Percentiles rank a stretch among this genome's conserved stretches.
These are phyloP conservation scores for Pterophyllum scalare DNA, from an alignment of 2,113 vertebrate genomes.

Conservation along the genomic window DNA sequence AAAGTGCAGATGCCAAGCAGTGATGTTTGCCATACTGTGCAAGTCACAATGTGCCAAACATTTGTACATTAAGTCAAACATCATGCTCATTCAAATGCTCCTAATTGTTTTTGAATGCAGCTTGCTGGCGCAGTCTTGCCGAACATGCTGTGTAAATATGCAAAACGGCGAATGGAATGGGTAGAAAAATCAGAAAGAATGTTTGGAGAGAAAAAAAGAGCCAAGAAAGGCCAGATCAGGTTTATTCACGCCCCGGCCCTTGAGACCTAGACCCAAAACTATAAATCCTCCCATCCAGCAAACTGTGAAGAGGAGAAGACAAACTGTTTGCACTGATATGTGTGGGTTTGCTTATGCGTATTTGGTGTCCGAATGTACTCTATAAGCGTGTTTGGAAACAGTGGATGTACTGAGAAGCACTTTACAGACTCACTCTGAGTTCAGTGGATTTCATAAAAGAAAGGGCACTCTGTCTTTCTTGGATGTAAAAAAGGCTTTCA, in stretches of 20 bases:
- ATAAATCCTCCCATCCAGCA: background rate
- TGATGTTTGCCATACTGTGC: background rate
- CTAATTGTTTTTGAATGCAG: conserved; percentile 23
- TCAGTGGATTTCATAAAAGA: background rate
- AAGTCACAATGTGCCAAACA: background rate
- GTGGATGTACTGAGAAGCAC: background rate
- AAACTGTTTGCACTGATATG: background rate
- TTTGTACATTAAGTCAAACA: conserved; percentile 17
- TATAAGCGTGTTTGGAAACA: background rate
- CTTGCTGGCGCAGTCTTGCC: background rate
- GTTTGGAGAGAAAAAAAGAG: conserved; percentile 7
- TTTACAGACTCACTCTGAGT: background rate
- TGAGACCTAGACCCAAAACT: conserved; percentile 10
- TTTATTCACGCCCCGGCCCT: conserved; percentile 3
- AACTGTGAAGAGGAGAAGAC: background rate
- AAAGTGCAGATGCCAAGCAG: background rate
- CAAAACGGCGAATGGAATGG: background rate
- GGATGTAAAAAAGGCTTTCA: background rate
- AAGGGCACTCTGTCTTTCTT: background rate
- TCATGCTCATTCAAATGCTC: conserved; percentile 4
- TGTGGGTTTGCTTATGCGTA: background rate
- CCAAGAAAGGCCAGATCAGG: background rate
- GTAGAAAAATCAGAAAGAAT: conserved; percentile 37
- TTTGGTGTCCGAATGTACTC: conserved; percentile 12
- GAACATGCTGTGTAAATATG: conserved; percentile 31